Evolutionary conservation across 2,113 vertebrate genomes (phyloP).

Genomic region (Picathartes gymnocephalus): DNA sequence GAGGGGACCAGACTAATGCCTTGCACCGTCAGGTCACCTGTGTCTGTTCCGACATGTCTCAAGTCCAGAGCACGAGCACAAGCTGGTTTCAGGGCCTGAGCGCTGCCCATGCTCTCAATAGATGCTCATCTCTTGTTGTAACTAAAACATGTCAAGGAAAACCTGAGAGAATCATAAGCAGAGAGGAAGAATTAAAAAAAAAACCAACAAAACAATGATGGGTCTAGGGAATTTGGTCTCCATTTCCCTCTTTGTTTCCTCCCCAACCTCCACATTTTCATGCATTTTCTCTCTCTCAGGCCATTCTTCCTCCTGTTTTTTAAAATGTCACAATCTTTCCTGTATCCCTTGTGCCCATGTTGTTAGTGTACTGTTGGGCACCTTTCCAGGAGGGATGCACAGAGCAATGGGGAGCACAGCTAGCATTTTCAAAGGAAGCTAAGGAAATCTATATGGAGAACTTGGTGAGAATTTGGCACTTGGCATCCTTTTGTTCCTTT

Average conservation of each 20-base stretch:
- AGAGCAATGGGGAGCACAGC: not conserved
- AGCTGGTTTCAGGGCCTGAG: not conserved
- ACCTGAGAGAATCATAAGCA: not conserved
- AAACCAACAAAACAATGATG: not conserved
- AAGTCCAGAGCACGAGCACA: not conserved
- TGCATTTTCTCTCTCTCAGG: not conserved
- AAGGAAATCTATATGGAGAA: constrained; percentile 10
- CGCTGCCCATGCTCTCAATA: not conserved
- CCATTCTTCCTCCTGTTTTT: constrained; percentile 4
- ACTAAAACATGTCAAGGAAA: not conserved
- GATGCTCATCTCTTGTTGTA: not conserved
- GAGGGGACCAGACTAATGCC: not conserved
- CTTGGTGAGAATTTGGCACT: constrained; percentile 39
- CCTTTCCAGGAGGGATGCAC: not conserved
- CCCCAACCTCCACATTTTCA: not conserved
- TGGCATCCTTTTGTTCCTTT: constrained; percentile 1
- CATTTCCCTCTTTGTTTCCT: not conserved
- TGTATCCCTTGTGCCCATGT: not conserved
- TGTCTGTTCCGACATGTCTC: fast-evolving
- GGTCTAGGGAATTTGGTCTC: not conserved
- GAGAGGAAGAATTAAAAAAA: not conserved
- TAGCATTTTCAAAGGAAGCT: constrained; percentile 19
- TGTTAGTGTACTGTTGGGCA: not conserved
- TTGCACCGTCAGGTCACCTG: fast-evolving
- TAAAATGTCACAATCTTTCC: constrained; percentile 12